Conservation (phyloP, 2,888 invertebrate species). For the Thymelicus acteon region DNA sequence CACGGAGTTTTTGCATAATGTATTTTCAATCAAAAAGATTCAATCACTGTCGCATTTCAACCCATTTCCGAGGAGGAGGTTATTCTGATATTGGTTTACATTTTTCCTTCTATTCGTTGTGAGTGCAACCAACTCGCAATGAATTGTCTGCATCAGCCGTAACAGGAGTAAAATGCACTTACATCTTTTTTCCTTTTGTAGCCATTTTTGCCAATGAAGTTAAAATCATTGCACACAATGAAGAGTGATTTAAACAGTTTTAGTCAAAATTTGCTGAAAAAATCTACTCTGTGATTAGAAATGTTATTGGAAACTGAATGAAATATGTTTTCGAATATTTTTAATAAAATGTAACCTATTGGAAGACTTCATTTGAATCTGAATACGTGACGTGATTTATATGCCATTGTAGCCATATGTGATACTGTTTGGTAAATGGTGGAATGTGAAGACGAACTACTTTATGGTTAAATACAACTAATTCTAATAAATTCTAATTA, state of each 20-base stretch:
- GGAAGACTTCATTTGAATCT: slow-evolving; percentile 76
- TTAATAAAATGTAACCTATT: slow-evolving; percentile 71
- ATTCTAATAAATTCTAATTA: slow-evolving; percentile 42
- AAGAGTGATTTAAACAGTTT: neutral
- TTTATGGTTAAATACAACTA: slow-evolving; percentile 44
- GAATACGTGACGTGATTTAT: slow-evolving; percentile 51
- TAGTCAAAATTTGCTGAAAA: neutral
- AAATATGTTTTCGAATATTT: slow-evolving; percentile 2
- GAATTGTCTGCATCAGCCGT: too few species aligned
- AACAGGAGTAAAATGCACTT: neutral
- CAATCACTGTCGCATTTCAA: too few species aligned
- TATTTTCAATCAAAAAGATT: too few species aligned
- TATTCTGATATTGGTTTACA: too few species aligned
- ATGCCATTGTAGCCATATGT: slow-evolving; percentile 27
- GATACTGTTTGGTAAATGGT: slow-evolving; percentile 46
- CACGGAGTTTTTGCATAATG: too few species aligned
- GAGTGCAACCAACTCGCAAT: too few species aligned
- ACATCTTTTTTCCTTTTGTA: neutral
- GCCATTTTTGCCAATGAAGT: neutral
- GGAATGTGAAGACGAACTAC: slow-evolving; percentile 61
- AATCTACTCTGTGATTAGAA: neutral
- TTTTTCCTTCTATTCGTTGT: too few species aligned
- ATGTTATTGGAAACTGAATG: neutral
- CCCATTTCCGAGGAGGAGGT: too few species aligned
- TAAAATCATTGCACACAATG: neutral